Percentiles rank a stretch among this genome's conserved stretches.
Evolutionary conservation across 2,888 invertebrate genomes (phyloP).

Genomic region (Phyllotreta cruciferae): DNA sequence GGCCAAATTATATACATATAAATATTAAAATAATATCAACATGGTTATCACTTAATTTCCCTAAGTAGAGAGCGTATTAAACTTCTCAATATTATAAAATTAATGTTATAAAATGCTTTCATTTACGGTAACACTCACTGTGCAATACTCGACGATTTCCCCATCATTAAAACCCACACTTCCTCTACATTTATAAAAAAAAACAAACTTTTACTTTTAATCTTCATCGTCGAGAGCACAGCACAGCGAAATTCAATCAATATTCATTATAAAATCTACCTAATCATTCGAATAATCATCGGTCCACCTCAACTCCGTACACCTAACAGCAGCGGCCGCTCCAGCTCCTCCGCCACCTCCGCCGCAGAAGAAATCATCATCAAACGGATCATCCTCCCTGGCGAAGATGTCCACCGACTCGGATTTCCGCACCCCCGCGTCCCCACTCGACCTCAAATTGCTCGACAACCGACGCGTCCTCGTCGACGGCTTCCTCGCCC

Average conservation of each 20-base stretch:
- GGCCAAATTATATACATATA: too few relatives aligned
- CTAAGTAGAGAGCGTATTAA: constrained; percentile 26
- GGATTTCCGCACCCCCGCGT: constrained; percentile 80
- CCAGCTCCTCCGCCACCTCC: constrained; percentile 60
- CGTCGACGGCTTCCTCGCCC: constrained; percentile 51
- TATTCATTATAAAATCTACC: constrained; percentile 21
- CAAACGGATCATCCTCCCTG: constrained; percentile 86
- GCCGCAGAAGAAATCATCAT: constrained; percentile 81
- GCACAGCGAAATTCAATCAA: constrained; percentile 11
- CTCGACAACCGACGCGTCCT: constrained; percentile 49
- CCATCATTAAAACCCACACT: not conserved
- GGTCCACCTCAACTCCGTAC: constrained; percentile 59
- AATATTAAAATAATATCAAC: constrained; percentile 39
- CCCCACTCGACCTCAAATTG: constrained; percentile 50
- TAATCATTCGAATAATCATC: constrained; percentile 53
- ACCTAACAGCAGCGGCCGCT: constrained; percentile 54
- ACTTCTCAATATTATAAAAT: constrained; percentile 25
- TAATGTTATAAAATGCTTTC: constrained; percentile 16
- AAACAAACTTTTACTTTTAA: too few relatives aligned
- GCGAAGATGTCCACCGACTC: constrained; percentile 91
- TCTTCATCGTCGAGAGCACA: too few relatives aligned
- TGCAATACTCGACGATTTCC: not conserved
- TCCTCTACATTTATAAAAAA: not conserved
- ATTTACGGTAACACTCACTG: not conserved
- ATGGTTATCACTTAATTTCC: constrained; percentile 37